phyloP scores from a whole-genome alignment of 2,888 invertebrate genomes.

The Taphrorychus bicolor region DNA sequence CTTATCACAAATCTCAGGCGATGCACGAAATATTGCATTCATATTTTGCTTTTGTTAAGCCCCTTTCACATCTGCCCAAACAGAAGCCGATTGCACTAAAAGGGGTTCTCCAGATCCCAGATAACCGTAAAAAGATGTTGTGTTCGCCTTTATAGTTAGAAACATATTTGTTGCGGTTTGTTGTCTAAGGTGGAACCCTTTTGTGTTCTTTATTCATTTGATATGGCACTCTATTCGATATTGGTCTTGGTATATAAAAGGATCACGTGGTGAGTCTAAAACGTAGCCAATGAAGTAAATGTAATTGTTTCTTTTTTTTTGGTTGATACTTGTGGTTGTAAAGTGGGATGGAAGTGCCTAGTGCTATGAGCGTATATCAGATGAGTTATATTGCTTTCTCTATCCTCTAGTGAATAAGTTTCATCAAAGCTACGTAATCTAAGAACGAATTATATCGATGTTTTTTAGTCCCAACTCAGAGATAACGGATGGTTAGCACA shows the following conservation, averaged over 20 bases:
- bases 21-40: conserved; percentile 37
- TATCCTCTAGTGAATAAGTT: too few relatives aligned
- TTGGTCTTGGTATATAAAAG: background rate
- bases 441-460: too few relatives aligned
- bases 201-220: background rate
- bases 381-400: too few relatives aligned
- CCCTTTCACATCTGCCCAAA: conserved; percentile 39
- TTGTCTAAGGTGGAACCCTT: conserved; percentile 14
- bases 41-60: conserved; percentile 34
- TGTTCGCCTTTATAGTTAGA: conserved; percentile 9
- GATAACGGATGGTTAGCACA: too few relatives aligned
- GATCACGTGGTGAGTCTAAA: background rate
- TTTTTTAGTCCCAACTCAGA: too few relatives aligned
- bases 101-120: conserved; percentile 48
- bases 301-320: background rate
- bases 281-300: background rate
- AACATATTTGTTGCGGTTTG: conserved; percentile 33
- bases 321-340: too few relatives aligned
- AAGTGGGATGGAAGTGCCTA: too few relatives aligned
- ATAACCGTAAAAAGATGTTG: conserved; percentile 47
- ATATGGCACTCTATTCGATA: conserved; percentile 2
- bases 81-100: conserved; percentile 37
- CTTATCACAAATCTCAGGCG: conserved; percentile 31
- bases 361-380: too few relatives aligned
- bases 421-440: too few relatives aligned